Evolutionary conservation across 2,113 vertebrate genomes (phyloP).

Genomic region (Gambusia affinis): DNA sequence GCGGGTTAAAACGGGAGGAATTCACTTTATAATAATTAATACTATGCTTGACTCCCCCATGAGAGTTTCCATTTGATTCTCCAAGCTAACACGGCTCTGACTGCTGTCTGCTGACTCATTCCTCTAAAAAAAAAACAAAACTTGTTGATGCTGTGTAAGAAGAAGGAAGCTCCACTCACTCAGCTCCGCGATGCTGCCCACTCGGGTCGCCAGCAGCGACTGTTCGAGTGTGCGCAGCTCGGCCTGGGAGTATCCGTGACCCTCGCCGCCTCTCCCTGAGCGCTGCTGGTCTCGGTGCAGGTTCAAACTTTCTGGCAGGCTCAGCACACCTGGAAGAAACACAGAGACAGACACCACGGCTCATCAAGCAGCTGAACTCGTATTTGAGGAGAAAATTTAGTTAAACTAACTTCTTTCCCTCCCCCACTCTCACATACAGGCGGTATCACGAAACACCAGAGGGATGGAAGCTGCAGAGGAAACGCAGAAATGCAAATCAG

Average conservation of each 20-base stretch:
- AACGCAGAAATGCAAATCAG: slow-evolving; percentile 8
- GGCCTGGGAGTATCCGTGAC: slow-evolving; percentile 89
- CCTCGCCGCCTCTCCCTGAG: slow-evolving; percentile 83
- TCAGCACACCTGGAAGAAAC: slow-evolving; percentile 86
- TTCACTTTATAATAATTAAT: neutral
- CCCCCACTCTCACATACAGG: too few relatives aligned
- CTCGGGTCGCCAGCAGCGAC: slow-evolving; percentile 91
- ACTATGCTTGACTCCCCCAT: neutral
- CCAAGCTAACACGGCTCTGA: too few relatives aligned
- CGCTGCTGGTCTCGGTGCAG: slow-evolving; percentile 92
- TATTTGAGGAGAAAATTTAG: too few relatives aligned
- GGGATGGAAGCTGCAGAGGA: neutral
- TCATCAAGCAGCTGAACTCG: neutral
- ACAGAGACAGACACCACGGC: neutral
- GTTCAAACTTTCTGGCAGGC: slow-evolving; percentile 93
- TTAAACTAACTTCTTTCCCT: too few relatives aligned
- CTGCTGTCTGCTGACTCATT: neutral
- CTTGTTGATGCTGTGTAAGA: neutral
- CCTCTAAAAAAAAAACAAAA: too few relatives aligned
- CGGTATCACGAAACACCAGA: neutral
- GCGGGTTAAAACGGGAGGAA: neutral
- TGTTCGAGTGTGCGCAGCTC: slow-evolving; percentile 95
- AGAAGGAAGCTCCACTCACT: slow-evolving; percentile 76
- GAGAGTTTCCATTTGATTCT: neutral
- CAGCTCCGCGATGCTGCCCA: slow-evolving; percentile 96